phyloP scores from a whole-genome alignment of 35 echinoderm and acorn worm genomes.

The Apostichopus japonicus region DNA sequence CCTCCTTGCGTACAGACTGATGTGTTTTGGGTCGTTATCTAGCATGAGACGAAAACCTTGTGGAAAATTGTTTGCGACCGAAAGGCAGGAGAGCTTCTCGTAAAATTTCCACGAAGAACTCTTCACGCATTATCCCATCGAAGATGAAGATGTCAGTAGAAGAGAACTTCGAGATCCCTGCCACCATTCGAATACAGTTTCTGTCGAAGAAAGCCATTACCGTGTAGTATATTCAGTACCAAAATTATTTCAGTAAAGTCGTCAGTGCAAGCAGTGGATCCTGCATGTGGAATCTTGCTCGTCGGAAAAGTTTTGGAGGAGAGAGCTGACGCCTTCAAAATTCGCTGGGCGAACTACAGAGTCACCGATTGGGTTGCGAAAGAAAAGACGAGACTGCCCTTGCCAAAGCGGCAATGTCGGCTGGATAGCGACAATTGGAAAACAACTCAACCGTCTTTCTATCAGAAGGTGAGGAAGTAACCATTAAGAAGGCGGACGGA shows the following conservation, averaged over 20 bases:
- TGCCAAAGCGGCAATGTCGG: not conserved
- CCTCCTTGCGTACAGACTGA: not conserved
- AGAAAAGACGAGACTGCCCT: not conserved
- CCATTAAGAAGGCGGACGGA: not conserved
- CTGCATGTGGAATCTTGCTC: conserved; percentile 12
- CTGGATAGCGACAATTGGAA: not conserved
- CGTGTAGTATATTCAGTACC: no score
- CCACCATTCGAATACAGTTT: no score
- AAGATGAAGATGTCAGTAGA: conserved; percentile 43
- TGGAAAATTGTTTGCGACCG: conserved; percentile 11
- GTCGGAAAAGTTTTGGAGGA: not conserved
- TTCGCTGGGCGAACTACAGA: conserved; percentile 13
- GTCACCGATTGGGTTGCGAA: not conserved
- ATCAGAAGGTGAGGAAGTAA: not conserved
- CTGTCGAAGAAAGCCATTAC: no score
- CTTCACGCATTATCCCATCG: conserved; percentile 45
- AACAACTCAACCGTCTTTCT: not conserved
- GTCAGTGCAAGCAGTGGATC: no score
- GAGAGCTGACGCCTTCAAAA: not conserved
- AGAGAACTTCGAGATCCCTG: conserved; percentile 34
- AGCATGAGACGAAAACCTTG: conserved; percentile 53
- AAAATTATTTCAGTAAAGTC: not conserved
- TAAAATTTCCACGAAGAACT: conserved; percentile 59
- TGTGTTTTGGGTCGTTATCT: conserved; percentile 77
- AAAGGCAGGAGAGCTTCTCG: conserved; percentile 68